A percentile compares a stretch with the other conserved stretches of the same genome.
phyloP scores from a whole-genome alignment of 2,888 invertebrate genomes.

The Cantharis lateralis region DNA sequence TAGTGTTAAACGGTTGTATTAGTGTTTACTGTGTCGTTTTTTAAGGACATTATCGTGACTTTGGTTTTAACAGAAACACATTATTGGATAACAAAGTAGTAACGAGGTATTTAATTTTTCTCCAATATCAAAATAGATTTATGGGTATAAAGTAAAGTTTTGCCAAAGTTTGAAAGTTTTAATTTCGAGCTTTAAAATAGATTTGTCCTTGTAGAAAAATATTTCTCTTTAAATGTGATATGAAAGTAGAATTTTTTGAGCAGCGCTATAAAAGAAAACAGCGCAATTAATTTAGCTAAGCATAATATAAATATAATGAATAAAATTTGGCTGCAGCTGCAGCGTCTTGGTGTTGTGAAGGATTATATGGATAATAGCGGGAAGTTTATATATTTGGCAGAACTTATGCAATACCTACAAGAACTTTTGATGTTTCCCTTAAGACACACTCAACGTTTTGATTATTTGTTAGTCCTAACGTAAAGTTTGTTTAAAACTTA shows the following conservation, averaged over 20 bases:
- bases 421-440: background rate
- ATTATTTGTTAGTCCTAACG: background rate
- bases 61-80: background rate
- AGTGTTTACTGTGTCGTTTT: background rate
- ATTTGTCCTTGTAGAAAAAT: background rate
- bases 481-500: background rate
- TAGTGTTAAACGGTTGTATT: background rate
- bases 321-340: background rate
- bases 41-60: background rate
- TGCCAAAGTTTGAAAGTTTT: background rate
- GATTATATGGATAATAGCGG: background rate
- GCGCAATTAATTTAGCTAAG: background rate
- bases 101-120: background rate
- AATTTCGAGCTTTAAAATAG: background rate
- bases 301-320: background rate
- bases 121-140: background rate
- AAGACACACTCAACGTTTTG: slow-evolving; percentile 2
- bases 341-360: background rate
- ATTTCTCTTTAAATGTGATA: background rate
- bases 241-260: too few species aligned
- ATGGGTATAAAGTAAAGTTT: background rate
- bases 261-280: background rate
- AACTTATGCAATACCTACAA: background rate
- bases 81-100: background rate
- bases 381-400: background rate